Evolutionary conservation across 2,797 vertebrate genomes (phyloP), one percentile per base, ranked within the genome.

Genomic region (Phoebastria nigripes): DNA sequence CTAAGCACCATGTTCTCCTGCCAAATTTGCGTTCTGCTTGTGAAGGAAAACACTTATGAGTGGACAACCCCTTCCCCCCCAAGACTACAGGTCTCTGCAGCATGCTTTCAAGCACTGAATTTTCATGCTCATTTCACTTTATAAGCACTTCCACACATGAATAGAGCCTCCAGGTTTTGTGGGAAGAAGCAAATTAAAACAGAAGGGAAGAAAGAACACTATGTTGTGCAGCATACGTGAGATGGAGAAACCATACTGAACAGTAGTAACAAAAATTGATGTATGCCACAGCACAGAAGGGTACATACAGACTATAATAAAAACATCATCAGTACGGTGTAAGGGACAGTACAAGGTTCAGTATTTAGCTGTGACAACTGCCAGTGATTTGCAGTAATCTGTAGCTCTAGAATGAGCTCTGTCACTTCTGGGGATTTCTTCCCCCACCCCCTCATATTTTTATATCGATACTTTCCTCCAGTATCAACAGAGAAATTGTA

Each of bases 121-220:
- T 81, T 71, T 95, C 83, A 86, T 87, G 88, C 71, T 94, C 37
- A 62, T 80, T 95, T 92, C 6, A 55, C 70, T 94, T 94, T 70
- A 47, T 62, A 94, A 96, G 70, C 91, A 46, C 41, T 81, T 95
- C 39, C 17, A 88, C 42, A 37, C 24, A 90, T 8, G 33, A 91
- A 84, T 5, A 87, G 52, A 93, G 67, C 73, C 87, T 88, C 59
- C 58, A 70, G 28, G 56, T 87, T 85, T 79, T 89, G 82, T 67
- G 51, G 78, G 63, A 92, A 96, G 70, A 82, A 91, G 84, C 66
- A 94, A 79, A 94, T 87, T 79, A 72, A 89, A 95, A 82, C 71
- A 93, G 79, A 94, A 97, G 67, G 79, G 79, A 94, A 86, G 66
- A 94, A 82, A 91, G 89, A 91, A 84, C 89, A 73, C 55, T 85